phyloP scores from a whole-genome alignment of 2,797 vertebrate genomes.

The Crocodylus rhombifer region DNA sequence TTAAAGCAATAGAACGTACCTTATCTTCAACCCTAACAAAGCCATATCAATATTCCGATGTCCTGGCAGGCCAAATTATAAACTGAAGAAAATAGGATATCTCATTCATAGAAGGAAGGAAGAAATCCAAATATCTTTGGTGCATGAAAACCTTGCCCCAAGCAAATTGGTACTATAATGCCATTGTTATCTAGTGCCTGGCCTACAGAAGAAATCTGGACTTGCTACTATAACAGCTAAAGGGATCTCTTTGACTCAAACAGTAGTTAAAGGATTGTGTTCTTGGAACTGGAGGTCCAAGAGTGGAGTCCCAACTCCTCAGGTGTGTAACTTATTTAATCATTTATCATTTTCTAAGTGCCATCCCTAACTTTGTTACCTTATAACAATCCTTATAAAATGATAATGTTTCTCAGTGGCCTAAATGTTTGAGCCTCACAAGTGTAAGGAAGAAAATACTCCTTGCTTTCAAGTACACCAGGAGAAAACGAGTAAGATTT shows the following conservation, averaged over 20 bases:
- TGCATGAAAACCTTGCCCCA: neutral
- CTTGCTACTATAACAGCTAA: neutral
- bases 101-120: neutral
- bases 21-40: neutral
- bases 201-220: neutral
- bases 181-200: neutral
- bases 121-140: neutral
- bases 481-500: neutral
- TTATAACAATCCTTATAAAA: neutral
- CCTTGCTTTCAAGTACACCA: neutral
- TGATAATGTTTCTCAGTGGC: neutral
- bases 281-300: neutral
- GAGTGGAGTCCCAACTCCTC: neutral
- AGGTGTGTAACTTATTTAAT: neutral
- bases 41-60: neutral
- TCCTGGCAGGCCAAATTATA: neutral
- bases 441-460: too few species aligned
- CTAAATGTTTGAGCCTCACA: neutral
- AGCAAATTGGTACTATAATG: neutral
- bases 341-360: neutral
- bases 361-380: neutral
- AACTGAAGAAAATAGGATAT: neutral
- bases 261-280: neutral
- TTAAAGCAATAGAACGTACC: too few species aligned
- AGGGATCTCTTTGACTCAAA: neutral